Evolutionary conservation across 2,113 vertebrate species (phyloP), one percentile per base, ranked within the genome.

Genomic region (Xerus inauris): DNA sequence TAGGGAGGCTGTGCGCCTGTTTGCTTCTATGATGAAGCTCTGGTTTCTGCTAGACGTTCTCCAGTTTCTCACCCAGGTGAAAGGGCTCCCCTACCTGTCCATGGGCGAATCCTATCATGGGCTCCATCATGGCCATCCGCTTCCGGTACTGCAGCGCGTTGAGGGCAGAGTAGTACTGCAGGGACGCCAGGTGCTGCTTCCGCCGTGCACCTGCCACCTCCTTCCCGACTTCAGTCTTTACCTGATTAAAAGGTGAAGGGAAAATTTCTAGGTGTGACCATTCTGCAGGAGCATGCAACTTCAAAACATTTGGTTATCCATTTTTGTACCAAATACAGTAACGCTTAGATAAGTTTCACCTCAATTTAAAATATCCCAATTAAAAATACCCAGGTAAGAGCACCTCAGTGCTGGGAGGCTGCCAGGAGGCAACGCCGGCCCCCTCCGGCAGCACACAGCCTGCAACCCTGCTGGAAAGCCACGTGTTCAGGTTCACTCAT

Each of bases 161-260:
- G 96, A 99, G 99, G 89, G 99, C 99, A 40, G 99, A 99, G 97
- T 99, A 99, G 97, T 99, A 99, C 90, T 99, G 99, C 83, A 99
- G 98, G 4, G 99, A 99, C 6, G 99, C 99, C 80, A 99, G 99
- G 97, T 99, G 99, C 98, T 99, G 99, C 95, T 99, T 99, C 98
- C 99, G 99, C 73, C 99, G 98, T 1, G 99, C 99, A 57, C 98
- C 99, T 0, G 99, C 99, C 97, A 99, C 99, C 98, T 99, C 99
- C 91, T 98, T 99, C 86, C 99, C 99, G 30, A 99, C 97, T 97
- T 99, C 99, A 0, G 98, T 94, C 98, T 99, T 99, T 92, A 99
- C 97, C 99, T 99, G 98, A 38, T 92, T 8, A 93, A 94, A 88
- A 84, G 96, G 79, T 0, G 0, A 40, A 57, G 93, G 64, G 90